phyloP scores from a whole-genome alignment of 2,888 invertebrate species.

The Thecocarcelia acutangulata region DNA sequence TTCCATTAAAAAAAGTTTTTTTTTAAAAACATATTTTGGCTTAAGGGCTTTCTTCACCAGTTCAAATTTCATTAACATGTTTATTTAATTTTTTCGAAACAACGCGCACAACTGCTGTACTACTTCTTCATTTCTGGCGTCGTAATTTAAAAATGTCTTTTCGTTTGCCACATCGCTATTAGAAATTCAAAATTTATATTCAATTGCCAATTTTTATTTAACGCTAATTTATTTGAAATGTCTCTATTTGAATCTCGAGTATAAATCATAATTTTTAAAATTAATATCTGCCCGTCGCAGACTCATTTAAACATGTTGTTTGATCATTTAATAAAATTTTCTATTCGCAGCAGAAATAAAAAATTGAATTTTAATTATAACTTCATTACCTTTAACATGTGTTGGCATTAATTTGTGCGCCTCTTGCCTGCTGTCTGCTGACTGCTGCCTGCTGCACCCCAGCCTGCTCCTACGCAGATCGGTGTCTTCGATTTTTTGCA shows the following conservation, averaged over 20 bases:
- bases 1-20: slow-evolving; percentile 58
- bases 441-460: slow-evolving; percentile 45
- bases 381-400: slow-evolving; percentile 68
- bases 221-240: slow-evolving; percentile 38
- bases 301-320: slow-evolving; percentile 40
- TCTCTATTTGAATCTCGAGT: slow-evolving; percentile 36
- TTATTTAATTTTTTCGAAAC: slow-evolving; percentile 64
- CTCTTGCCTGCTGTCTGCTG: slow-evolving; percentile 29
- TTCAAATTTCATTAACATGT: slow-evolving; percentile 66
- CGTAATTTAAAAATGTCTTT: background rate
- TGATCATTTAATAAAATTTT: slow-evolving; percentile 50
- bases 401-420: slow-evolving; percentile 55
- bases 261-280: slow-evolving; percentile 55
- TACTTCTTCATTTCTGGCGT: slow-evolving; percentile 23
- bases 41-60: slow-evolving; percentile 54
- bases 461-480: slow-evolving; percentile 62
- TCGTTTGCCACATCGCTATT: background rate
- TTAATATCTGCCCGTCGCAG: slow-evolving; percentile 38
- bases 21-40: slow-evolving; percentile 58
- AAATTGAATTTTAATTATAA: slow-evolving; percentile 70
- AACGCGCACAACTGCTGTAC: slow-evolving; percentile 52
- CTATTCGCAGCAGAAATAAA: slow-evolving; percentile 38
- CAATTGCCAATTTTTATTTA: slow-evolving; percentile 52
- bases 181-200: slow-evolving; percentile 10
- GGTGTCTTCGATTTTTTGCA: slow-evolving; percentile 8